Conservation (phyloP, 2,888 invertebrate genomes). For the Eulithis prunata region DNA sequence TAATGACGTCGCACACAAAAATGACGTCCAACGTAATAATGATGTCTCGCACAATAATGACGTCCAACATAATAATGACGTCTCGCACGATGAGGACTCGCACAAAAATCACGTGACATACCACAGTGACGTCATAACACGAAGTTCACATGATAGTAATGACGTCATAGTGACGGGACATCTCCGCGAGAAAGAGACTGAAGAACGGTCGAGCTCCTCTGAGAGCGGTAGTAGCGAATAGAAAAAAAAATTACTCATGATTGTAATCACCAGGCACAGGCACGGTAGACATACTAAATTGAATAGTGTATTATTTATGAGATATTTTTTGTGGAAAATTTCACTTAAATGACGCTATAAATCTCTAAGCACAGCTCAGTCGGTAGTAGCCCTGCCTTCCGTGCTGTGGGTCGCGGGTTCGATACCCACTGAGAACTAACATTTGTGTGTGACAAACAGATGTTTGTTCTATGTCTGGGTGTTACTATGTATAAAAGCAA, state of each 20-base stretch:
- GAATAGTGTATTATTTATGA: no score
- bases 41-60: background rate
- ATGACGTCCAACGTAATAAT: background rate
- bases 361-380: no score
- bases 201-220: conserved; percentile 10
- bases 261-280: no score
- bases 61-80: background rate
- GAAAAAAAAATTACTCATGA: background rate
- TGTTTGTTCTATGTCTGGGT: no score
- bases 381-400: no score
- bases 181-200: conserved; percentile 2
- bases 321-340: no score
- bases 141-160: background rate
- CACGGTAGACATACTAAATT: no score
- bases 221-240: conserved; percentile 10
- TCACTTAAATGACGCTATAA: no score
- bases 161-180: conserved; percentile 5
- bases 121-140: background rate
- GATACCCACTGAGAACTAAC: no score
- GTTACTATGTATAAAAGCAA: no score
- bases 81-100: background rate
- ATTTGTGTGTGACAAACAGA: no score
- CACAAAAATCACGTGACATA: background rate
- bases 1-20: conserved; percentile 1
- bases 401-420: no score